These are phyloP conservation scores for Nibea albiflora DNA, from an alignment of 2,113 vertebrate genomes.

Conservation along the genomic window DNA sequence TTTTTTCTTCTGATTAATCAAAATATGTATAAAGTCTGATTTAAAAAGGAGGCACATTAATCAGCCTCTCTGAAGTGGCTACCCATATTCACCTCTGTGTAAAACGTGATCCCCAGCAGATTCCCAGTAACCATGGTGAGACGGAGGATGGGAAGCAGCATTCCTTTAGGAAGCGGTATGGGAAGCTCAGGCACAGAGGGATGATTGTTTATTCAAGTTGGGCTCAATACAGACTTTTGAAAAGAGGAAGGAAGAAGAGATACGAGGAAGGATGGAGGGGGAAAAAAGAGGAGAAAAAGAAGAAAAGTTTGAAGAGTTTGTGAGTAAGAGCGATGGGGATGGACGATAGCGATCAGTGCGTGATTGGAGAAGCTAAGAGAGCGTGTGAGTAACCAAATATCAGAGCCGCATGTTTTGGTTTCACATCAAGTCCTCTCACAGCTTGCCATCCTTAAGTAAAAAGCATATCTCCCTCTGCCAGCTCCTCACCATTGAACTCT, in stretches of 20 bases:
- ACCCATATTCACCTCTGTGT: slow-evolving; percentile 76
- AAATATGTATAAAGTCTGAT: slow-evolving; percentile 4
- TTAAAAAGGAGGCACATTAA: not conserved
- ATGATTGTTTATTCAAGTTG: slow-evolving; percentile 92
- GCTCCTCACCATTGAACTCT: slow-evolving; percentile 87
- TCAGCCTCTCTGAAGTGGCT: slow-evolving; percentile 10
- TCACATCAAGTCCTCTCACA: slow-evolving; percentile 88
- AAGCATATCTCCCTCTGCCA: slow-evolving; percentile 86
- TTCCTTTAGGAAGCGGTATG: slow-evolving; percentile 88
- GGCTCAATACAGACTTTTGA: slow-evolving; percentile 78
- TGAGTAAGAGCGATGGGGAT: not conserved
- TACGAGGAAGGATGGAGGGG: slow-evolving; percentile 77
- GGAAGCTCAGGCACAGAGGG: slow-evolving; percentile 86
- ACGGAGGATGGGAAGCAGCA: slow-evolving; percentile 85
- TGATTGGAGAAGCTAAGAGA: slow-evolving; percentile 44
- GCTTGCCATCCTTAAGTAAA: slow-evolving; percentile 89
- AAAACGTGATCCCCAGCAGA: slow-evolving; percentile 85
- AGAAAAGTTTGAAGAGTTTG: slow-evolving; percentile 51
- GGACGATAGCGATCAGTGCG: slow-evolving; percentile 1
- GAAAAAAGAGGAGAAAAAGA: slow-evolving; percentile 82
- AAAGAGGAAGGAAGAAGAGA: slow-evolving; percentile 66
- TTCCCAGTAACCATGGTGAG: slow-evolving; percentile 93
- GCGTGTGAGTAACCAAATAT: slow-evolving; percentile 32
- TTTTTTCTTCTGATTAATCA: slow-evolving; percentile 30
- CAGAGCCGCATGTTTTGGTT: slow-evolving; percentile 72